Evolutionary conservation across 2,797 vertebrate species (phyloP).

Genomic region (Acrocephalus scirpaceus): DNA sequence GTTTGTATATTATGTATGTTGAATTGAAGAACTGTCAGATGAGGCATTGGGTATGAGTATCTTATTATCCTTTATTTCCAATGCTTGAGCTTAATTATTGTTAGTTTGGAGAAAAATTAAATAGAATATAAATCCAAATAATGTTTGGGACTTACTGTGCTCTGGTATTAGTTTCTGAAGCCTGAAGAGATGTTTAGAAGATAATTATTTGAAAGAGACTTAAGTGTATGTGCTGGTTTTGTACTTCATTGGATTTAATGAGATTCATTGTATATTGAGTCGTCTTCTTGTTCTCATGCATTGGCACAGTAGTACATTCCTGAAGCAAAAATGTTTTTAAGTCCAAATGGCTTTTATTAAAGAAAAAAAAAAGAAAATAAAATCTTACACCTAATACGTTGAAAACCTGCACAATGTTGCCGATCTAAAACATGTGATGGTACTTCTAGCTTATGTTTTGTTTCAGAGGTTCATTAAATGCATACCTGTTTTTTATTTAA

Average conservation of each 20-base stretch:
- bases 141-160: neutral
- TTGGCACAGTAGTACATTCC: neutral
- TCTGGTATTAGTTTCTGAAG: neutral
- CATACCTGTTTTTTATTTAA: slow-evolving; percentile 53
- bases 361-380: neutral
- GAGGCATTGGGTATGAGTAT: neutral
- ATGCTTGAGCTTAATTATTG: neutral
- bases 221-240: neutral
- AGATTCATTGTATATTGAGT: neutral
- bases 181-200: neutral
- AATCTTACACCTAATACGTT: slow-evolving; percentile 27
- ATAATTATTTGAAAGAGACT: neutral
- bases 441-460: slow-evolving; percentile 22
- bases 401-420: neutral
- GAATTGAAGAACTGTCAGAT: neutral
- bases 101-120: neutral
- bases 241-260: neutral
- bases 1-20: neutral
- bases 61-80: neutral
- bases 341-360: slow-evolving; percentile 33
- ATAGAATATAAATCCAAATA: neutral
- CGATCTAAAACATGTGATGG: slow-evolving; percentile 46
- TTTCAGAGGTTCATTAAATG: slow-evolving; percentile 36
- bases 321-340: slow-evolving; percentile 1
- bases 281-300: neutral